phyloP scores from a whole-genome alignment of 2,113 vertebrate genomes.

The Rhea americana region DNA sequence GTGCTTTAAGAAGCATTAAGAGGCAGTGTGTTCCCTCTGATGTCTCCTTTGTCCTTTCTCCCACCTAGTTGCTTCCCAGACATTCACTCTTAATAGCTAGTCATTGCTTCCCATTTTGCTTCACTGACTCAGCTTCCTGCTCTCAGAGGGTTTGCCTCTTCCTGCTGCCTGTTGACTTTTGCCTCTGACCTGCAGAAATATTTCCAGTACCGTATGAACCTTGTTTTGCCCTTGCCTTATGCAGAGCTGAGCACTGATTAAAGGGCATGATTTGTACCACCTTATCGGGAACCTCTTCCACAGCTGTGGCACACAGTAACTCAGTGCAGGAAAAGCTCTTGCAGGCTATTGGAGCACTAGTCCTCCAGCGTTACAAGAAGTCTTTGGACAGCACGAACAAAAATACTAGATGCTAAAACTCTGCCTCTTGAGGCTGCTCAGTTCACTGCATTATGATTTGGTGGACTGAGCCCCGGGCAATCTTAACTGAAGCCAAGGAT shows the following conservation, averaged over 20 bases:
- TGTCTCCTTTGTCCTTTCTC: neutral
- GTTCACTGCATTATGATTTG: neutral
- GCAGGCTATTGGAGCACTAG: too few species aligned
- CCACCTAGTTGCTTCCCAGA: neutral
- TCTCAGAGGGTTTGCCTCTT: neutral
- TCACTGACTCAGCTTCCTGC: neutral
- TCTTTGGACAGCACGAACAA: too few species aligned
- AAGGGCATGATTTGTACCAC: neutral
- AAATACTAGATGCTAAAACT: neutral
- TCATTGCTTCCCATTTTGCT: neutral
- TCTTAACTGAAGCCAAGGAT: neutral
- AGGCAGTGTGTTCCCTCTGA: neutral
- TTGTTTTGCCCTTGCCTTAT: neutral
- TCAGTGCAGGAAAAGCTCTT: neutral
- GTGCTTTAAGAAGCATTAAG: neutral
- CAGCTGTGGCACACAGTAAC: neutral
- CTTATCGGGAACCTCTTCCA: too few species aligned
- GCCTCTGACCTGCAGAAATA: neutral
- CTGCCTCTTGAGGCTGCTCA: neutral
- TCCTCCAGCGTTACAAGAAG: too few species aligned
- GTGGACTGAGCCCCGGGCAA: neutral
- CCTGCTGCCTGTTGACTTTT: neutral
- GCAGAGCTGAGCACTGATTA: neutral
- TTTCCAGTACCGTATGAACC: neutral
- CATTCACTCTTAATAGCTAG: neutral